A percentile compares a stretch with the other conserved stretches of the same genome.
phyloP scores from a whole-genome alignment of 2,888 invertebrate species.

The Campaea margaritaria region DNA sequence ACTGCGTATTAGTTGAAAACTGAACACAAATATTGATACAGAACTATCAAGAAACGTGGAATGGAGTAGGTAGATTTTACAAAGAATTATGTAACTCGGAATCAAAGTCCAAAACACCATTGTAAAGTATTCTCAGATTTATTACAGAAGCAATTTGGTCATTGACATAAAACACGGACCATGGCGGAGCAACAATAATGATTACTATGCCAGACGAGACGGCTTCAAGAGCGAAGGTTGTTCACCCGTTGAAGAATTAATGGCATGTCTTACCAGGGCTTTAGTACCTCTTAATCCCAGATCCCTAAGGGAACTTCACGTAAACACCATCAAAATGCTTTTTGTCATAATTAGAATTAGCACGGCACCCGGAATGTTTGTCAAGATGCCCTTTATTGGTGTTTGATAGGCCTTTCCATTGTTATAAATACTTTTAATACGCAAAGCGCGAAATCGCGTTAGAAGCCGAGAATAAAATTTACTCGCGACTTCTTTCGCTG shows the following conservation, averaged over 20 bases:
- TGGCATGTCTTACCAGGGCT: constrained; percentile 67
- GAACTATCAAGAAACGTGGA: too few relatives aligned
- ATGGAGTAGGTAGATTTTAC: too few relatives aligned
- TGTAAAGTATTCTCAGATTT: constrained; percentile 5
- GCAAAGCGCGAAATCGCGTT: too few relatives aligned
- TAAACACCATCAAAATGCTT: constrained; percentile 56
- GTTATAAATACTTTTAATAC: too few relatives aligned
- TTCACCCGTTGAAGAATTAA: constrained; percentile 78
- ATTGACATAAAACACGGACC: constrained; percentile 55
- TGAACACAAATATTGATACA: too few relatives aligned
- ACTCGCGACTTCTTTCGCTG: too few relatives aligned
- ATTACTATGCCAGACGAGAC: constrained; percentile 79
- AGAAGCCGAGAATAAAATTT: too few relatives aligned
- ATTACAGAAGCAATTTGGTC: constrained; percentile 42
- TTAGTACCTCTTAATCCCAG: constrained; percentile 67
- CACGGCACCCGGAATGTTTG: constrained; percentile 7
- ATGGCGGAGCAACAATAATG: constrained; percentile 64
- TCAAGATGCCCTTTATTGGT: not conserved
- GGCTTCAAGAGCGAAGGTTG: constrained; percentile 66
- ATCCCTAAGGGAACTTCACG: constrained; percentile 57
- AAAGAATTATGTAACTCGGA: constrained; percentile 1
- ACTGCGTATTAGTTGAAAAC: too few relatives aligned
- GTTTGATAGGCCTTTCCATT: not conserved
- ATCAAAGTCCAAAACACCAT: constrained; percentile 19
- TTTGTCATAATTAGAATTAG: constrained; percentile 34